These are phyloP conservation scores for Hymenopus coronatus DNA, from an alignment of 2,888 invertebrate species.

Conservation along the genomic window DNA sequence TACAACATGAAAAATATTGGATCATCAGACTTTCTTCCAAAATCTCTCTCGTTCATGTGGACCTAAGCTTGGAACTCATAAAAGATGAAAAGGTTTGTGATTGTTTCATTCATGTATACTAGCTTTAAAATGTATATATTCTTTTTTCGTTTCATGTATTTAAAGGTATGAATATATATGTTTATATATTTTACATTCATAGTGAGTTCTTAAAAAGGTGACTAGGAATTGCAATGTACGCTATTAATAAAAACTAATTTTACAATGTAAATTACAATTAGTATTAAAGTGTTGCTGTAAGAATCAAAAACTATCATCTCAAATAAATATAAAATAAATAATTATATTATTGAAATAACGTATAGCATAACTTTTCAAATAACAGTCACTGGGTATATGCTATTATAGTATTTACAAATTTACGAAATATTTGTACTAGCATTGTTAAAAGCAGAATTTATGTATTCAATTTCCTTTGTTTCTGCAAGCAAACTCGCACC, in stretches of 20 bases:
- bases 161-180: not conserved
- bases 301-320: not conserved
- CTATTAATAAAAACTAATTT: not conserved
- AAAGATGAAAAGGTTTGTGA: not conserved
- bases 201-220: not conserved
- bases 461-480: not conserved
- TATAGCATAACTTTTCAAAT: not conserved
- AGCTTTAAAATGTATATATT: not conserved
- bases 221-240: slow-evolving; percentile 9
- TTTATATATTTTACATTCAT: not conserved
- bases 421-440: slow-evolving; percentile 14
- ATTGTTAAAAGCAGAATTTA: slow-evolving; percentile 10
- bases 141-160: not conserved
- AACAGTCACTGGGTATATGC: not conserved
- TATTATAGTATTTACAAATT: slow-evolving; percentile 8
- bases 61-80: not conserved
- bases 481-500: not conserved
- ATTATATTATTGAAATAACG: not conserved
- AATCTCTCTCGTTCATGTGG: slow-evolving; percentile 7
- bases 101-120: slow-evolving; percentile 13
- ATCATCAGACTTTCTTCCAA: slow-evolving; percentile 13
- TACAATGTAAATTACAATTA: not conserved
- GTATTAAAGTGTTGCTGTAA: not conserved
- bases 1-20: slow-evolving; percentile 9
- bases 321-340: not conserved